Evolutionary conservation across 2,113 vertebrate genomes (phyloP), one percentile per base, ranked within the genome.

Genomic region (Equus quagga): DNA sequence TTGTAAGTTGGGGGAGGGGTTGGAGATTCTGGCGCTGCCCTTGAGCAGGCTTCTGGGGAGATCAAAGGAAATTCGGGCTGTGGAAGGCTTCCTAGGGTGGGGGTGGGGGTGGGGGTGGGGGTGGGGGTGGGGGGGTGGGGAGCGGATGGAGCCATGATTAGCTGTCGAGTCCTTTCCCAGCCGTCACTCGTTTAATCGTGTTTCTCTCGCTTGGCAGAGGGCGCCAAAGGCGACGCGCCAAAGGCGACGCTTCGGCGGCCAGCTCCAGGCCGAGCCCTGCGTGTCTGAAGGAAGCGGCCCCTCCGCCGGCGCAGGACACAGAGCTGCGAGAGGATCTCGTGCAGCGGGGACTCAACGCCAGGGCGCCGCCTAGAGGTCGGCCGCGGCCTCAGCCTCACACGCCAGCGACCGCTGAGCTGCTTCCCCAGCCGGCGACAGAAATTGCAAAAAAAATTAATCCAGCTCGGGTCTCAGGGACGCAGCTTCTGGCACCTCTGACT

Each of bases 341-440:
- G 99, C 98, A 99, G 99, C 97, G 99, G 98, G 76, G 99, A 99
- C 98, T 98, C 99, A 96, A 99, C 99, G 81, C 97, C 99, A 94
- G 98, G 99, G 95, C 99, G 99, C 91, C 97, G 99, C 91, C 99
- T 99, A 98, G 99, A 99, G 98, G 99, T 99, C 96, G 98, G 99
- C 28, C 98, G 99, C 82, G 97, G 99, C 78, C 98, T 99, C 15
- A 98, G 99, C 96, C 98, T 99, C 67, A 99, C 98, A 0, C 99
- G 99, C 96, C 98, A 97, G 17, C 98, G 98, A 98, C 99, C 99
- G 79, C 99, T 99, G 97, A 99, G 99, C 95, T 99, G 99, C 99
- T 99, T 99, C 97, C 98, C 99, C 98, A 99, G 99, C 97, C 98
- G 98, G 62, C 89, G 99, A 89, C 99, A 99, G 99, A 99, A 99